A percentile compares a stretch with the other conserved stretches of the same genome.
Conservation (phyloP, 1,140 invertebrate genomes). For the Bradysia coprophila region DNA sequence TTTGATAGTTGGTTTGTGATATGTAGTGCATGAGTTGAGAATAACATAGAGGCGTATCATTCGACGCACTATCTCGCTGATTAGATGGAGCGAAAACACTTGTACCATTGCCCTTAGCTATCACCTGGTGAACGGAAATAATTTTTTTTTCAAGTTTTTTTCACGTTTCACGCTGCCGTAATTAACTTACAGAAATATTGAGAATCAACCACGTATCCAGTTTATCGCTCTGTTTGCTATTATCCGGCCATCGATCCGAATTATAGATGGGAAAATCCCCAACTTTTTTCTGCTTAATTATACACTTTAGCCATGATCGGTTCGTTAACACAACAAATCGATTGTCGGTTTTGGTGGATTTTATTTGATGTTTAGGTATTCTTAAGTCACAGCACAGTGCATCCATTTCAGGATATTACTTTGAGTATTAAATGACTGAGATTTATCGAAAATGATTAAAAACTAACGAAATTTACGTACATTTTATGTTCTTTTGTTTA, state of each 20-base stretch:
- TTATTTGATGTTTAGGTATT: slow-evolving; percentile 40
- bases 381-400: slow-evolving; percentile 38
- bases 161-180: slow-evolving; percentile 8
- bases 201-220: neutral
- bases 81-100: slow-evolving; percentile 53
- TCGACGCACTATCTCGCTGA: slow-evolving; percentile 19
- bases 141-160: slow-evolving; percentile 15
- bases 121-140: slow-evolving; percentile 16
- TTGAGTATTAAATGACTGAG: no score
- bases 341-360: slow-evolving; percentile 28
- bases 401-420: slow-evolving; percentile 24
- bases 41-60: slow-evolving; percentile 43
- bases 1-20: slow-evolving; percentile 58
- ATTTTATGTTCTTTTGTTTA: no score
- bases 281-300: slow-evolving; percentile 30
- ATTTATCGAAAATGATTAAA: no score
- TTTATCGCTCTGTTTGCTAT: neutral
- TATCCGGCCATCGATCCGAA: slow-evolving; percentile 18
- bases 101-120: slow-evolving; percentile 31
- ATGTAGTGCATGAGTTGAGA: slow-evolving; percentile 62
- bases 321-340: slow-evolving; percentile 41
- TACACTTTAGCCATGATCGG: slow-evolving; percentile 42
- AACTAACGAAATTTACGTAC: no score
- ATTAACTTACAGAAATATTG: slow-evolving; percentile 1
- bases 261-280: slow-evolving; percentile 22